A percentile compares a stretch with the other conserved stretches of the same genome.
Evolutionary conservation across 2,797 vertebrate species (phyloP).

Genomic region (Notamacropus eugenii): DNA sequence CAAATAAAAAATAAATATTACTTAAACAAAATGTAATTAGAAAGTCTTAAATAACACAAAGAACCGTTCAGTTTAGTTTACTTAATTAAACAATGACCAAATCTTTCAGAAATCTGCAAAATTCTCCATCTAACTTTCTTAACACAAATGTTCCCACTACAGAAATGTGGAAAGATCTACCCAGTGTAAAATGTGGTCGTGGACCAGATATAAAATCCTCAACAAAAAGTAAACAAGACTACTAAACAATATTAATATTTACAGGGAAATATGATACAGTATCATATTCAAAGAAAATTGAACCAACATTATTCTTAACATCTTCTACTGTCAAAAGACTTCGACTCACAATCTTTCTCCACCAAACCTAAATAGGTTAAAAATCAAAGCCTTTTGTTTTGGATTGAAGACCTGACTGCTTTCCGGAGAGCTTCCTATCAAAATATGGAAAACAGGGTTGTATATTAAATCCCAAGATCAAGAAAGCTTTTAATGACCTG

Average conservation of each 20-base stretch:
- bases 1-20: conserved; percentile 49
- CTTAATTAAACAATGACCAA: conserved; percentile 46
- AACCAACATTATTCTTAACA: conserved; percentile 6
- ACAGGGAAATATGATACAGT: conserved; percentile 20
- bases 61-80: conserved; percentile 11
- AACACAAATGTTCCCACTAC: conserved; percentile 28
- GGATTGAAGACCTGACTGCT: neutral
- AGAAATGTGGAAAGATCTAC: neutral
- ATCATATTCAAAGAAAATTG: conserved; percentile 25
- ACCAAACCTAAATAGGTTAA: conserved; percentile 44
- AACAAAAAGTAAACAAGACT: conserved; percentile 17
- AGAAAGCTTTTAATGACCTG: conserved; percentile 8
- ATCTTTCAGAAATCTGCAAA: conserved; percentile 29
- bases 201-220: conserved; percentile 48
- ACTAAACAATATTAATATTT: conserved; percentile 12
- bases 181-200: neutral
- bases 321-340: conserved; percentile 43
- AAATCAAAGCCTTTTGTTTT: neutral
- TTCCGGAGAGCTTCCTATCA: neutral
- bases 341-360: conserved; percentile 43
- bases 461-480: neutral
- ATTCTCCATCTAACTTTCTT: conserved; percentile 22
- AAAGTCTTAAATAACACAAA: conserved; percentile 21
- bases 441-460: conserved; percentile 21
- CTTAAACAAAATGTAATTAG: conserved; percentile 34